Base-by-base conservation (phyloP, 2,113 vertebrate genomes). In the Crotophaga sulcirostris region DNA sequence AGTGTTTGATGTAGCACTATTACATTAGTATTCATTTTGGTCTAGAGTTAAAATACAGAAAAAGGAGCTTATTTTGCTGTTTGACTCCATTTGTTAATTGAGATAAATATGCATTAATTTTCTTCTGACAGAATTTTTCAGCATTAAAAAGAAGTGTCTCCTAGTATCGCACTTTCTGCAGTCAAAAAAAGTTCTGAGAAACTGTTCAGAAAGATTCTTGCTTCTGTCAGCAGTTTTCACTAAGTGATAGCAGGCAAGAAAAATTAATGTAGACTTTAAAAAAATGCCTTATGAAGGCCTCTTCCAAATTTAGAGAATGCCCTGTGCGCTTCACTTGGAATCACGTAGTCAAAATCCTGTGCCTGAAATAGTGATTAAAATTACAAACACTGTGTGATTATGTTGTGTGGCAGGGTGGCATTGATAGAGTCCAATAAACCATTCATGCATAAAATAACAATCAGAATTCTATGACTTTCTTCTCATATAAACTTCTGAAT, bases 1-100 rank as follows among this genome's bases (percentile, higher is more conserved):
- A 58, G 59, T 84, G 92, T 96, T 97, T 91, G 89, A 89, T 96
- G 90, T 87, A 86, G 74, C 70, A 51, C 94, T 90, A 84, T 85
- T 94, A 34, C 60, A 68, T 93, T 73, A 80, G 82, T 55, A 80
- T 90, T 94, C 44, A 18, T 90, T 93, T 94, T 74, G 63, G 29
- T 68, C 87, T 72, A 51, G 34, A 94, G 23, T 89, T 73, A 66
- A 45, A 40, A 69, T 45, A 76, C 4, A 23, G 34, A 10, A 45
- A n/a, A 47, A 51, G 59, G 75, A 29, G 1, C 25, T 66, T 26
- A 17, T 87, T 72, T 87, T 83, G 13, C 63, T 77, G 3, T 70
- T 89, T 63, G 34, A 17, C 8, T 58, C 36, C 2, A 7, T 95
- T 91, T 81, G 4, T 90, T 69, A 68, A 79, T 76, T 88, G 54